phyloP scores from a whole-genome alignment of 2,888 invertebrate species.

The Magallana nippona region DNA sequence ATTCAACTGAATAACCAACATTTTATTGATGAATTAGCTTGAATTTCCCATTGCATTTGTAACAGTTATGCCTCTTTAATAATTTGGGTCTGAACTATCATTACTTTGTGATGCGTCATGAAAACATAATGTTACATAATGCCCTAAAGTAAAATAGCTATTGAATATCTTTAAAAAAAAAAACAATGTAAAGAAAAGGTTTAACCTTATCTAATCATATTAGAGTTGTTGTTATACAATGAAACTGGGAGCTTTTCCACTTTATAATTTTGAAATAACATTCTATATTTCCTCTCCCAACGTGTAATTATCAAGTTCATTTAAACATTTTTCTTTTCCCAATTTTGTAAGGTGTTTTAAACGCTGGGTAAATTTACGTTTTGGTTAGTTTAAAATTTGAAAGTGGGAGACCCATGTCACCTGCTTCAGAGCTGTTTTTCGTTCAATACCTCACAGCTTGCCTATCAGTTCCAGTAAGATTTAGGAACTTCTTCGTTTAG shows the following conservation, averaged over 20 bases:
- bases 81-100: too few relatives aligned
- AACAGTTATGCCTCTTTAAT: too few relatives aligned
- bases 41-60: too few relatives aligned
- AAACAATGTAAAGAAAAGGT: not conserved
- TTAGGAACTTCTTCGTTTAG: not conserved
- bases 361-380: not conserved
- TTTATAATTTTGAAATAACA: not conserved
- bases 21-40: too few relatives aligned
- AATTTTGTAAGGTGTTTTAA: not conserved
- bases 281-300: not conserved
- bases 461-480: constrained; percentile 17
- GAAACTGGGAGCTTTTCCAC: too few relatives aligned
- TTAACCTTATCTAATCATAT: too few relatives aligned
- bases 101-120: not conserved
- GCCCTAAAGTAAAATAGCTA: not conserved
- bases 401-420: constrained; percentile 28
- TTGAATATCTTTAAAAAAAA: not conserved
- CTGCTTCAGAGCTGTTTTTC: not conserved
- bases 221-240: too few relatives aligned
- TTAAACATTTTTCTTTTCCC: not conserved
- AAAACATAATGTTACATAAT: not conserved
- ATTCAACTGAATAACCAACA: too few relatives aligned
- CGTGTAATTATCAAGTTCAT: not conserved
- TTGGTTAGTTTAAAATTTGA: constrained; percentile 19
- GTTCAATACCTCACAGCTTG: not conserved